Evolutionary conservation across 2,113 vertebrate species (phyloP).

Genomic region (Cyprinodon brontotheroides): DNA sequence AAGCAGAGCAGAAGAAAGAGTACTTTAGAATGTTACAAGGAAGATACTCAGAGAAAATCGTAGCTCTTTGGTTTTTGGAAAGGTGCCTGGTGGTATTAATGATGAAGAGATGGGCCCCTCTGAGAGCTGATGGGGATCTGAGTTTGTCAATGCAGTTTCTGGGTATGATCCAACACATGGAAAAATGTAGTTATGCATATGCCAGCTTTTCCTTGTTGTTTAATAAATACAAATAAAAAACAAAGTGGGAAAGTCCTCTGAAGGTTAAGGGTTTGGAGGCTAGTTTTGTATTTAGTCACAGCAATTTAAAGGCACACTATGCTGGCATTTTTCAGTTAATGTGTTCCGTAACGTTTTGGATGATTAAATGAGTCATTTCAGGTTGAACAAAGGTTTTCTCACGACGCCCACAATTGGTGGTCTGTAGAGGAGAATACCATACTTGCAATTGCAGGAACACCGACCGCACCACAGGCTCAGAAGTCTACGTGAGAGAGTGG

Average conservation of each 20-base stretch:
- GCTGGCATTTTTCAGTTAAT: too few species aligned
- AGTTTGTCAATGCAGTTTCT: conserved; percentile 11
- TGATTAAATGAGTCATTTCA: too few species aligned
- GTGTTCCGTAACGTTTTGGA: too few species aligned
- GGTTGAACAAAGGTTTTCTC: too few species aligned
- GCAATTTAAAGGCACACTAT: too few species aligned
- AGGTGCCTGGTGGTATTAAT: conserved; percentile 50
- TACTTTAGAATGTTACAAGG: conserved; percentile 17
- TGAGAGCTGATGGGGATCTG: conserved; percentile 36
- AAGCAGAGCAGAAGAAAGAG: conserved; percentile 19
- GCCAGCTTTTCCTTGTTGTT: conserved; percentile 42
- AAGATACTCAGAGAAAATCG: conserved; percentile 12
- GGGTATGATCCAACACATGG: conserved; percentile 36
- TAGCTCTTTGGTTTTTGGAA: conserved; percentile 37
- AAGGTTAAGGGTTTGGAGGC: neutral
- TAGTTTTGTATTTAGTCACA: too few species aligned
- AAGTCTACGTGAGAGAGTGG: too few species aligned
- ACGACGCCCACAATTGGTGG: too few species aligned
- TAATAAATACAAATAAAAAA: conserved; percentile 35
- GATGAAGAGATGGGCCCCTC: conserved; percentile 54
- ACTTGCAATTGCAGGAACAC: too few species aligned
- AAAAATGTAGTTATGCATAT: conserved; percentile 49
- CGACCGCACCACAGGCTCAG: too few species aligned
- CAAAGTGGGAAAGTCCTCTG: conserved; percentile 31
- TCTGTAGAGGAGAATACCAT: too few species aligned